phyloP scores from a whole-genome alignment of 2,888 invertebrate genomes.

The Lingula anatina region DNA sequence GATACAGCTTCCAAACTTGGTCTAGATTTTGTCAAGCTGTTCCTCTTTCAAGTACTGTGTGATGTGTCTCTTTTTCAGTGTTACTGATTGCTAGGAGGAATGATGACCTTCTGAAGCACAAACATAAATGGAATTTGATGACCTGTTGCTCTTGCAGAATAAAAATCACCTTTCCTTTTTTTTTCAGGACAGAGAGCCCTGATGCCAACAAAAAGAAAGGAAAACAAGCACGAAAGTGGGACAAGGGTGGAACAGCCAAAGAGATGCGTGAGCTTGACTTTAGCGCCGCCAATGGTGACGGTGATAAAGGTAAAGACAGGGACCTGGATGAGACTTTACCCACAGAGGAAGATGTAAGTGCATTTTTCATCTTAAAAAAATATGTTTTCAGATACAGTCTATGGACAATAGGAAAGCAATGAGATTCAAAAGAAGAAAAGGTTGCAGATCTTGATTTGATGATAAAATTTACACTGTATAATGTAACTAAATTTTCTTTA shows the following conservation, averaged over 20 bases:
- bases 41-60: neutral
- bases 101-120: constrained; percentile 51
- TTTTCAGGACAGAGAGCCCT: neutral
- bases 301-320: constrained; percentile 51
- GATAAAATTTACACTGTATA: too few relatives aligned
- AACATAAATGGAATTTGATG: too few relatives aligned
- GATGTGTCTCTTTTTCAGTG: constrained; percentile 17
- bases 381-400: too few relatives aligned
- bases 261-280: constrained; percentile 73
- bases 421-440: too few relatives aligned
- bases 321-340: constrained; percentile 48
- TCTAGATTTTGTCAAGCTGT: too few relatives aligned
- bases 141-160: too few relatives aligned
- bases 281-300: constrained; percentile 33
- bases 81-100: constrained; percentile 49
- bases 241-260: constrained; percentile 68
- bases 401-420: too few relatives aligned
- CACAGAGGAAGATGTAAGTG: constrained; percentile 9
- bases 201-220: constrained; percentile 56
- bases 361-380: too few relatives aligned
- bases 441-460: too few relatives aligned
- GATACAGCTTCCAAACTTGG: too few relatives aligned
- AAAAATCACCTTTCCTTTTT: too few relatives aligned
- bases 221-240: constrained; percentile 89
- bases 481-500: too few relatives aligned